These are phyloP conservation scores for Chalcosyrphus nemorum DNA, from an alignment of 2,888 invertebrate genomes.

Conservation along the genomic window DNA sequence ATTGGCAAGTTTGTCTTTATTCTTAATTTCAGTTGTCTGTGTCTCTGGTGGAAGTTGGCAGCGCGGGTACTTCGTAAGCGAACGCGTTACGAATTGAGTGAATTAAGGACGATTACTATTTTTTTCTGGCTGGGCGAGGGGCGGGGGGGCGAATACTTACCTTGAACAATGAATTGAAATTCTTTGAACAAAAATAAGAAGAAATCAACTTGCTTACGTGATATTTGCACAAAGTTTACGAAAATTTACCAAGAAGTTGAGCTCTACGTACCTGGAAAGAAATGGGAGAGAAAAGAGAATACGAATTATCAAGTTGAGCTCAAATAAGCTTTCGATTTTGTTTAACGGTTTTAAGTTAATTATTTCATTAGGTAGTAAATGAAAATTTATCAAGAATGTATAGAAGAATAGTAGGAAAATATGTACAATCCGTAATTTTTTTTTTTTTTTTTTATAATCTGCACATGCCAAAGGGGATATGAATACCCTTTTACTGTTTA, in stretches of 20 bases:
- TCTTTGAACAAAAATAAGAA: slow-evolving; percentile 26
- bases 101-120: slow-evolving; percentile 66
- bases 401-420: neutral
- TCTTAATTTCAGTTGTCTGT: slow-evolving; percentile 60
- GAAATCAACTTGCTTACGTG: slow-evolving; percentile 61
- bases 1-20: slow-evolving; percentile 71
- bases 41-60: slow-evolving; percentile 38
- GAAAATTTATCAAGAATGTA: neutral
- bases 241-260: slow-evolving; percentile 28
- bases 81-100: slow-evolving; percentile 58
- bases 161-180: slow-evolving; percentile 35
- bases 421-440: too few species aligned
- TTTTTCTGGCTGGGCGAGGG: slow-evolving; percentile 15
- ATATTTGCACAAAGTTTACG: slow-evolving; percentile 63
- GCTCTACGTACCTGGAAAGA: slow-evolving; percentile 37
- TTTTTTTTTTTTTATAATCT: too few species aligned
- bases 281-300: slow-evolving; percentile 16
- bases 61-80: slow-evolving; percentile 19
- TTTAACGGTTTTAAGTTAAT: slow-evolving; percentile 24
- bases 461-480: too few species aligned
- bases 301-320: slow-evolving; percentile 32
- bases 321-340: slow-evolving; percentile 32
- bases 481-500: too few species aligned
- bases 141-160: slow-evolving; percentile 17
- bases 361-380: slow-evolving; percentile 18